Evolutionary conservation across 2,888 invertebrate species (phyloP).

Genomic region (Lasioglossum vierecki): DNA sequence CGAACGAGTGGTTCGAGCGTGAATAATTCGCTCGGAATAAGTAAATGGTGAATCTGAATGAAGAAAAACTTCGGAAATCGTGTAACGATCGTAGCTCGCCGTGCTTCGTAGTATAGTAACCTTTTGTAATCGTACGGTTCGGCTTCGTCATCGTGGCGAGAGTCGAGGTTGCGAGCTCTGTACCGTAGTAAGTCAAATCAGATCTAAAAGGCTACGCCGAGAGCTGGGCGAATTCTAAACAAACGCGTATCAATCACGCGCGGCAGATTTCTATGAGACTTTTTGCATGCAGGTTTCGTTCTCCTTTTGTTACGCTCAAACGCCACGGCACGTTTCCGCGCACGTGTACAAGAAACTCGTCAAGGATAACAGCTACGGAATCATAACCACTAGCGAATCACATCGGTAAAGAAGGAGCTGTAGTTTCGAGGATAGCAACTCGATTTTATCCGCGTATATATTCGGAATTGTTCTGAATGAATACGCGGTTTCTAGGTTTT

Average conservation of each 20-base stretch:
- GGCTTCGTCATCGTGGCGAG: constrained; percentile 41
- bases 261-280: constrained; percentile 39
- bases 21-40: neutral
- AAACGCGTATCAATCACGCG: constrained; percentile 44
- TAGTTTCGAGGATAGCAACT: neutral
- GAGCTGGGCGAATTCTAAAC: constrained; percentile 48
- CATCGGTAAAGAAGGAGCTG: constrained; percentile 20
- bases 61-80: neutral
- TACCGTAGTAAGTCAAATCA: neutral
- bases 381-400: constrained; percentile 32
- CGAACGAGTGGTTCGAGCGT: neutral
- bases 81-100: neutral
- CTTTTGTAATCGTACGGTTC: constrained; percentile 39
- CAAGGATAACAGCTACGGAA: constrained; percentile 56
- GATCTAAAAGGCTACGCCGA: constrained; percentile 39
- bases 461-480: neutral
- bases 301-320: constrained; percentile 42
- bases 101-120: neutral
- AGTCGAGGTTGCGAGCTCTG: constrained; percentile 4
- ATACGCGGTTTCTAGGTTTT: neutral
- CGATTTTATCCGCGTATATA: constrained; percentile 1
- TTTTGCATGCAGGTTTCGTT: constrained; percentile 36
- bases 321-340: constrained; percentile 41
- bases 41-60: neutral
- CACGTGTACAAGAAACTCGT: constrained; percentile 56